phyloP scores from a whole-genome alignment of 2,888 invertebrate genomes.

The Rhagium mordax region DNA sequence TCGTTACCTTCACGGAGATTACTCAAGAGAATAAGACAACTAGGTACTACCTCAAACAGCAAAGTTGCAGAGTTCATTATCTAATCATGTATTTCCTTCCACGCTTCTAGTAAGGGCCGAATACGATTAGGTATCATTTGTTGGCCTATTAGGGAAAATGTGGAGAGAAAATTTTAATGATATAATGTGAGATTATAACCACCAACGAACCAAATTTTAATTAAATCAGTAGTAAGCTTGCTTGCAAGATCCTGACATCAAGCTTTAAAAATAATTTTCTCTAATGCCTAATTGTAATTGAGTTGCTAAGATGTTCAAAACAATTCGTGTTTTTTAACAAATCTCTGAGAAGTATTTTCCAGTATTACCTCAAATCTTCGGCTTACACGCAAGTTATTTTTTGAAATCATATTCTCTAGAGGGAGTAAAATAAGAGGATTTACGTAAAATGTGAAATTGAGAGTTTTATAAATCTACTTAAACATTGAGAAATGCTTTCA shows the following conservation, averaged over 20 bases:
- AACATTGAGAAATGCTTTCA: not conserved
- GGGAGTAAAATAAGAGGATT: not conserved
- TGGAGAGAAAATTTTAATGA: not conserved
- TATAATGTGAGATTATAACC: not conserved
- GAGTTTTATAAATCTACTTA: not conserved
- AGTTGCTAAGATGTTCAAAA: not conserved
- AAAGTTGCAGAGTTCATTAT: not conserved
- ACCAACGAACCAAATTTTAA: not conserved
- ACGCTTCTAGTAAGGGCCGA: not conserved
- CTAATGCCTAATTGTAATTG: not conserved
- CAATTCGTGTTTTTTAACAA: not conserved
- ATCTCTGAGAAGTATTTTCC: not conserved
- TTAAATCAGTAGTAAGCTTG: not conserved
- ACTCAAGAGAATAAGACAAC: no score
- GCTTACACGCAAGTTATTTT: not conserved
- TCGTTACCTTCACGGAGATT: no score
- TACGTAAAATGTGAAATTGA: not conserved
- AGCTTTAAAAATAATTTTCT: not conserved
- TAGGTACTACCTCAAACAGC: not conserved
- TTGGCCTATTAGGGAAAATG: not conserved
- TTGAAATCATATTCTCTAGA: not conserved
- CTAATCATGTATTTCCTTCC: not conserved
- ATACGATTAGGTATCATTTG: not conserved
- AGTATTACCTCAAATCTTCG: not conserved
- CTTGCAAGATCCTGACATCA: not conserved